A percentile compares a stretch with the other conserved stretches of the same genome.
Evolutionary conservation across 2,888 invertebrate genomes (phyloP).

Genomic region (Mythimna loreyi): DNA sequence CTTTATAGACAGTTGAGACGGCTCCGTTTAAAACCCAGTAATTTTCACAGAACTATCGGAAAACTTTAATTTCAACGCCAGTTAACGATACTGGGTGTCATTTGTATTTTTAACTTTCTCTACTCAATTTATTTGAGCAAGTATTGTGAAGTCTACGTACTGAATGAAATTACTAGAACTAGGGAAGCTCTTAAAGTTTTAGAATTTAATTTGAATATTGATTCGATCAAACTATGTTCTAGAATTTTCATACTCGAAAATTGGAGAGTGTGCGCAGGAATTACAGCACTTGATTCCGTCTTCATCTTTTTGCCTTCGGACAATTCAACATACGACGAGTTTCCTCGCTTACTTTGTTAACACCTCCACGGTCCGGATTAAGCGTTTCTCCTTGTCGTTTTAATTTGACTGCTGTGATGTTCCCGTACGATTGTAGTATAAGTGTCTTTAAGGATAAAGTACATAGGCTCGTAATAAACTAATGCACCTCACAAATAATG

Average conservation of each 20-base stretch:
- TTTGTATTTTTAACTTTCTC: constrained; percentile 23
- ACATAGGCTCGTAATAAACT: too few relatives aligned
- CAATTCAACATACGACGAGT: too few relatives aligned
- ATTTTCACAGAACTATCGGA: constrained; percentile 37
- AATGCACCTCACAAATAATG: too few relatives aligned
- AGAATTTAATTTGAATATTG: neutral
- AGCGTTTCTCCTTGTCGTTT: too few relatives aligned
- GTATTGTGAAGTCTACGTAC: neutral
- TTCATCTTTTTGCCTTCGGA: too few relatives aligned
- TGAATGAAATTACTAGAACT: neutral
- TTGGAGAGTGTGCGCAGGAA: too few relatives aligned
- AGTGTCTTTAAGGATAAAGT: too few relatives aligned
- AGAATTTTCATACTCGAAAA: neutral
- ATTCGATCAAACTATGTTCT: neutral
- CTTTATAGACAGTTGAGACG: constrained; percentile 3
- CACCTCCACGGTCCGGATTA: too few relatives aligned
- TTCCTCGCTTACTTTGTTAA: too few relatives aligned
- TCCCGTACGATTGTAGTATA: too few relatives aligned
- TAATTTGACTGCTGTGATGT: too few relatives aligned
- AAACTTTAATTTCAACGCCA: constrained; percentile 26
- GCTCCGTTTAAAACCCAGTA: constrained; percentile 12
- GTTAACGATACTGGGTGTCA: constrained; percentile 8
- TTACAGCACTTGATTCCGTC: too few relatives aligned
- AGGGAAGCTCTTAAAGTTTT: neutral
- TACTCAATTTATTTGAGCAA: constrained; percentile 1